Percentiles rank a stretch among this genome's conserved stretches.
phyloP scores from a whole-genome alignment of 2,113 vertebrate genomes.

The Chaenocephalus aceratus region DNA sequence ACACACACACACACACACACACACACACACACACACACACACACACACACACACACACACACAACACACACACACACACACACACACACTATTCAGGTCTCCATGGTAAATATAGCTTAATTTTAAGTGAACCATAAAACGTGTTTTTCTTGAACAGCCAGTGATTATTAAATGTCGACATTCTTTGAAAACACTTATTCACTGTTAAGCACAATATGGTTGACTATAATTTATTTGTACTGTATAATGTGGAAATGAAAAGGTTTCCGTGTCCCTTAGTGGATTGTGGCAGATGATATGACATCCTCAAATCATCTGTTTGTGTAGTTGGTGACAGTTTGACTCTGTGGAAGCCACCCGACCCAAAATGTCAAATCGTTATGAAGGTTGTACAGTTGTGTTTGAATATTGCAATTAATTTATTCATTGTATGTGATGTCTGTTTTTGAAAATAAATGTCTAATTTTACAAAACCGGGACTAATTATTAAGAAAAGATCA shows the following conservation, averaged over 20 bases:
- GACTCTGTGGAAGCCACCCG: slow-evolving; percentile 48
- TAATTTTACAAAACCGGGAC: slow-evolving; percentile 69
- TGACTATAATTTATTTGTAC: slow-evolving; percentile 46
- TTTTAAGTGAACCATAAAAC: slow-evolving; percentile 28
- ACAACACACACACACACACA: neutral
- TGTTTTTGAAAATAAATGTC: slow-evolving; percentile 83
- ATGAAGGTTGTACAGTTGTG: slow-evolving; percentile 78
- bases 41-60: slow-evolving; percentile 15
- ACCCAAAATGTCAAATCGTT: slow-evolving; percentile 53
- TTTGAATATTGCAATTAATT: slow-evolving; percentile 81
- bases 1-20: neutral
- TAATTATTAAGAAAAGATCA: slow-evolving; percentile 12
- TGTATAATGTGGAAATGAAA: slow-evolving; percentile 46
- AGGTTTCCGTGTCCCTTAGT: slow-evolving; percentile 55
- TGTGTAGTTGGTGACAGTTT: slow-evolving; percentile 67
- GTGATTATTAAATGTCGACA: slow-evolving; percentile 23
- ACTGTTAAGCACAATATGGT: slow-evolving; percentile 10
- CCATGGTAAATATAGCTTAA: slow-evolving; percentile 42
- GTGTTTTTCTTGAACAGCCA: slow-evolving; percentile 10
- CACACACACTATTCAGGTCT: slow-evolving; percentile 24
- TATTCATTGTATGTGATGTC: slow-evolving; percentile 84
- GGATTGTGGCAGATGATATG: slow-evolving; percentile 33
- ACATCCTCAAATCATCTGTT: slow-evolving; percentile 53
- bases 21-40: slow-evolving; percentile 8
- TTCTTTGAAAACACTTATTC: slow-evolving; percentile 20